Evolutionary conservation across 2,888 invertebrate species (phyloP).

Genomic region (Protula sp.): DNA sequence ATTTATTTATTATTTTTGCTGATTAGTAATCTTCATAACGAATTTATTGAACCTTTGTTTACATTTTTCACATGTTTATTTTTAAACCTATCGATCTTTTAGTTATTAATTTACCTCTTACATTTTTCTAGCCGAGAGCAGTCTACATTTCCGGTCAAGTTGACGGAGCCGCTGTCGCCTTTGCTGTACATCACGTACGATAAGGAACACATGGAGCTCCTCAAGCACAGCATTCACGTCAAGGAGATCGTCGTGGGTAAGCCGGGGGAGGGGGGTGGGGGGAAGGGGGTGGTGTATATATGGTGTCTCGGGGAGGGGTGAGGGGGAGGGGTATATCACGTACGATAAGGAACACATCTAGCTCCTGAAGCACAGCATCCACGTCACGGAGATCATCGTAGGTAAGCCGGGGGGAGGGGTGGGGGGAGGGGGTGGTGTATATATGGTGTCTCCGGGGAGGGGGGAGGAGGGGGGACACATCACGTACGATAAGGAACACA

Average conservation of each 20-base stretch:
- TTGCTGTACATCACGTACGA: constrained; percentile 87
- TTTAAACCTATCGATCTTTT: too few species aligned
- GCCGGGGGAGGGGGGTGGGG: too few species aligned
- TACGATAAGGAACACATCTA: constrained; percentile 84
- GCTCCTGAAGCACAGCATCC: constrained; percentile 82
- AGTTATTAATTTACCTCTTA: too few species aligned
- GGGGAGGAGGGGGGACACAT: too few species aligned
- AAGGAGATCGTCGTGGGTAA: constrained; percentile 61
- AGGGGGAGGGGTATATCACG: constrained; percentile 85
- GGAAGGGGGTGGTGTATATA: too few species aligned
- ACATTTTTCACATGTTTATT: too few species aligned
- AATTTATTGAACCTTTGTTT: too few species aligned
- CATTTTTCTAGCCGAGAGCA: constrained; percentile 4
- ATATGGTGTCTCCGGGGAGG: too few species aligned
- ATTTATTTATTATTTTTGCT: too few species aligned
- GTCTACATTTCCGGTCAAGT: constrained; percentile 77
- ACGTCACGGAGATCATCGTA: constrained; percentile 64
- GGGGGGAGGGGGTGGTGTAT: too few species aligned
- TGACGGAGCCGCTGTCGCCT: constrained; percentile 83
- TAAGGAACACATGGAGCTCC: constrained; percentile 80
- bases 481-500: constrained; percentile 81
- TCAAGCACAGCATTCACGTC: constrained; percentile 85
- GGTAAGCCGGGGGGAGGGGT: constrained; percentile 57
- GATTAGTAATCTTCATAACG: too few species aligned
- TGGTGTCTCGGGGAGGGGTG: too few species aligned